Evolutionary conservation across 2,113 vertebrate species (phyloP).

Genomic region (Benitochromis conjunctus): DNA sequence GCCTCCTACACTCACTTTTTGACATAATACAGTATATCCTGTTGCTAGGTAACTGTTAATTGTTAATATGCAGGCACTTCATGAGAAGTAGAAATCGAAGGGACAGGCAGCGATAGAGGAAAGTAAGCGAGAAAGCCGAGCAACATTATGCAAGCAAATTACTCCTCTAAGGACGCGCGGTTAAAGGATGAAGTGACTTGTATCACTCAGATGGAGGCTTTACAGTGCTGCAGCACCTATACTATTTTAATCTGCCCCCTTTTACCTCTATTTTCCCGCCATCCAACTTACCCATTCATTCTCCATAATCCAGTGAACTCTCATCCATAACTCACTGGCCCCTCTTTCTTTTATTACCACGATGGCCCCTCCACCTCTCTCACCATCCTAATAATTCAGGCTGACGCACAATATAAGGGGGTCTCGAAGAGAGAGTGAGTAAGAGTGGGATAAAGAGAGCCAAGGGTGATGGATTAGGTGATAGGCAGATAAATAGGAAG

Average conservation of each 20-base stretch:
- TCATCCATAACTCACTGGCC: conserved; percentile 51
- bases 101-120: neutral
- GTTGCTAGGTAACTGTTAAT: conserved; percentile 73
- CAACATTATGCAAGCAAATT: neutral
- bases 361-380: neutral
- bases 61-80: conserved; percentile 42
- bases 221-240: neutral
- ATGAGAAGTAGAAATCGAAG: neutral
- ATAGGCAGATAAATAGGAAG: neutral
- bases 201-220: neutral
- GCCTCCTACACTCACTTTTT: neutral
- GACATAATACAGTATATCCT: conserved; percentile 10
- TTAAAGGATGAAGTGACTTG: conserved; percentile 19
- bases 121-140: neutral
- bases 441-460: neutral
- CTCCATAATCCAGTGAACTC: conserved; percentile 49
- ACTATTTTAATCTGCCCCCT: conserved; percentile 28
- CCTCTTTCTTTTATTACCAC: conserved; percentile 33
- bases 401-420: conserved; percentile 37
- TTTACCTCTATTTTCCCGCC: neutral
- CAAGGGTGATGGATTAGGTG: neutral
- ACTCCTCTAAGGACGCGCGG: conserved; percentile 9
- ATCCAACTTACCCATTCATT: conserved; percentile 8
- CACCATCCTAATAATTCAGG: conserved; percentile 49
- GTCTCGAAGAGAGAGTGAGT: neutral